phyloP scores from a whole-genome alignment of 2,888 invertebrate genomes.

The Ichneumoninae sp. region DNA sequence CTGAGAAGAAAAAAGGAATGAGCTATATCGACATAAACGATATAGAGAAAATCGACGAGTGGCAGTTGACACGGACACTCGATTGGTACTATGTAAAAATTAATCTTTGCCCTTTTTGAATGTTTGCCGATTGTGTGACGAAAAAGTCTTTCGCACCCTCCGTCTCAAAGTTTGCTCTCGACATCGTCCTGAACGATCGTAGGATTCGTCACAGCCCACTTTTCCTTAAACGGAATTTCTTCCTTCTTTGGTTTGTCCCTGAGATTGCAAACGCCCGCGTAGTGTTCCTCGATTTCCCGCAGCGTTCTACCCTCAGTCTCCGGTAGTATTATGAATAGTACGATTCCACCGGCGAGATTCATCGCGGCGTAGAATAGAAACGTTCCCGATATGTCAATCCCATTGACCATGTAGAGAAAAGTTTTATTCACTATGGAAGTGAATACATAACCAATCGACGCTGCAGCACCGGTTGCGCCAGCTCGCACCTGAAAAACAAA shows the following conservation, averaged over 20 bases:
- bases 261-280: constrained; percentile 86
- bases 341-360: constrained; percentile 87
- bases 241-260: constrained; percentile 77
- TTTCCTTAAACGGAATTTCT: constrained; percentile 75
- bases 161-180: constrained; percentile 79
- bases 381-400: constrained; percentile 89
- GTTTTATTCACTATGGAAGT: constrained; percentile 91
- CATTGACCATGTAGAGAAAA: constrained; percentile 88
- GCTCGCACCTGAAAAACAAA: constrained; percentile 86
- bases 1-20: background rate
- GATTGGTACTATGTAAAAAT: background rate
- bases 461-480: constrained; percentile 90
- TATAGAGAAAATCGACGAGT: background rate
- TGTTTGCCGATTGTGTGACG: constrained; percentile 2
- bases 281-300: constrained; percentile 90
- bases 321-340: constrained; percentile 90
- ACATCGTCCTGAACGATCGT: constrained; percentile 77
- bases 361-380: constrained; percentile 90
- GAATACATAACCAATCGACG: constrained; percentile 91
- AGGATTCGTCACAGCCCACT: constrained; percentile 82
- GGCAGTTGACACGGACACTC: no score
- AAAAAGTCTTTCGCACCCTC: background rate
- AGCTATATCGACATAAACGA: background rate
- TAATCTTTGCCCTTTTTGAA: constrained; percentile 11
- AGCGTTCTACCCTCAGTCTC: constrained; percentile 93